Conservation (phyloP, 2,113 vertebrate genomes). For the Actinemys pallida region DNA sequence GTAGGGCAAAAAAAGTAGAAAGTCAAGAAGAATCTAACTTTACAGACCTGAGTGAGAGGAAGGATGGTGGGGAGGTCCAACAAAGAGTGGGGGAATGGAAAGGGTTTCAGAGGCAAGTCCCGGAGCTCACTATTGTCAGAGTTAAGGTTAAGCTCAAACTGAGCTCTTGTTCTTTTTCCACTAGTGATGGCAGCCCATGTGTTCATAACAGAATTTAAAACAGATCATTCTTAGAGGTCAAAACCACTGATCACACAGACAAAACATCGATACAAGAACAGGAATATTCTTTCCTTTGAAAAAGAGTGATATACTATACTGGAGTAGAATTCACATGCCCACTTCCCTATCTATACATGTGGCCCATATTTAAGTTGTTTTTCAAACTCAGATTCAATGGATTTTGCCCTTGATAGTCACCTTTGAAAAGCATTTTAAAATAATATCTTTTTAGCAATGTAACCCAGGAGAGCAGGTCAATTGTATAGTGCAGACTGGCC, state of each 20-base stretch:
- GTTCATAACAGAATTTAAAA: background rate
- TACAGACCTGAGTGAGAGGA: background rate
- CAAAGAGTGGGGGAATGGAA: background rate
- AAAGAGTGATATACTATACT: background rate
- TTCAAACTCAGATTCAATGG: background rate
- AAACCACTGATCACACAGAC: background rate
- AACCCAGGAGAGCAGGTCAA: background rate
- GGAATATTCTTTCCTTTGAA: background rate
- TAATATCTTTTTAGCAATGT: background rate
- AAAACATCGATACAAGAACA: background rate
- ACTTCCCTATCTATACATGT: background rate
- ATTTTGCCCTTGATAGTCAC: conserved; percentile 17
- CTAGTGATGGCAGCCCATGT: background rate
- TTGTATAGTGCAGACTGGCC: background rate
- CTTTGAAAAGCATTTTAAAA: background rate
- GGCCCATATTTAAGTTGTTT: background rate
- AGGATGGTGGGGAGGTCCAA: conserved; percentile 6
- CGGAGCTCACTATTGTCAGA: background rate
- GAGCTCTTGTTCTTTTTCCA: background rate
- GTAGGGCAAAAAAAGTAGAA: background rate
- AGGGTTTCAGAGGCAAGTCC: background rate
- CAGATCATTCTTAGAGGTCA: background rate
- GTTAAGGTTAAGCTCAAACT: background rate
- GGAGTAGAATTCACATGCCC: rapidly evolving
- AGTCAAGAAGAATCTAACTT: background rate